Conservation (phyloP, 2,888 invertebrate genomes). For the Callimorpha dominula region DNA sequence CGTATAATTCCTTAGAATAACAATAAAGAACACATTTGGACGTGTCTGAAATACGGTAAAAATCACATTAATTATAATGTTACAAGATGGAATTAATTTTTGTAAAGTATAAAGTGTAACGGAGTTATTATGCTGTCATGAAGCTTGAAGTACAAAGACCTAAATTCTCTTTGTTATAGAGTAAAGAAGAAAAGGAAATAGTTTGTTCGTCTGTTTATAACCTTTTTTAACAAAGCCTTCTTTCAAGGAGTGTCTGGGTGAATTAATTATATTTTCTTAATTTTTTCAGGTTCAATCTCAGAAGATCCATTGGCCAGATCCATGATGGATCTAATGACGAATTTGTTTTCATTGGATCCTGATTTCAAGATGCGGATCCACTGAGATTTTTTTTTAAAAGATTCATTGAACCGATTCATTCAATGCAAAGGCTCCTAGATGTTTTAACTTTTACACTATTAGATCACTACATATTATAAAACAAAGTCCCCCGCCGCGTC, state of each 20-base stretch:
- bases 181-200: background rate
- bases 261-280: background rate
- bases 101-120: constrained; percentile 33
- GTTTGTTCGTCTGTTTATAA: constrained; percentile 13
- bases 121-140: constrained; percentile 27
- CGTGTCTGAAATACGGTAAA: constrained; percentile 43
- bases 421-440: too few relatives aligned
- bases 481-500: too few relatives aligned
- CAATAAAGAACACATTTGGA: constrained; percentile 29
- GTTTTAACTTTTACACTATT: too few relatives aligned
- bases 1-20: constrained; percentile 47
- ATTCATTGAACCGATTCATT: too few relatives aligned
- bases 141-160: constrained; percentile 38
- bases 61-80: constrained; percentile 41
- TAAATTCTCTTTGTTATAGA: constrained; percentile 26
- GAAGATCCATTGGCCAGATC: too few relatives aligned
- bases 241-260: background rate
- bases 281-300: background rate
- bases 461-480: too few relatives aligned
- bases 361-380: too few relatives aligned
- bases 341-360: too few relatives aligned
- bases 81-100: constrained; percentile 35
- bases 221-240: background rate
- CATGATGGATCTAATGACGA: too few relatives aligned
- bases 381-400: too few relatives aligned